These are phyloP conservation scores for Mactra quadrangularis DNA, from an alignment of 1,140 invertebrate genomes.

Conservation along the genomic window DNA sequence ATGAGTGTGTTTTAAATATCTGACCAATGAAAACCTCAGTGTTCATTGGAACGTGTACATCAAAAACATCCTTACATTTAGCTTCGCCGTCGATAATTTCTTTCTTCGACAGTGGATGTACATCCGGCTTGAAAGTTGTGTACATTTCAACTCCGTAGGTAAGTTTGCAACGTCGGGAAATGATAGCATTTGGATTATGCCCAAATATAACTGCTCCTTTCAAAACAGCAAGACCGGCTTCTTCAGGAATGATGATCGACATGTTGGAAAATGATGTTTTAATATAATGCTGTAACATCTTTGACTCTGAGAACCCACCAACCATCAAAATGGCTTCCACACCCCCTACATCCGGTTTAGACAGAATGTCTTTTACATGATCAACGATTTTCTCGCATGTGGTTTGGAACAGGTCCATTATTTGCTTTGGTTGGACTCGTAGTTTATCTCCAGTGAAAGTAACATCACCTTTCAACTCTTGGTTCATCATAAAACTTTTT, in stretches of 20 bases:
- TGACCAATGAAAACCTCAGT: slow-evolving; percentile 36
- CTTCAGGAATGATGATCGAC: slow-evolving; percentile 63
- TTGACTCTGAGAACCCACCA: slow-evolving; percentile 68
- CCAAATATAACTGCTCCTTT: slow-evolving; percentile 73
- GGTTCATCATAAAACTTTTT: slow-evolving; percentile 34
- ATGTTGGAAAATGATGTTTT: slow-evolving; percentile 54
- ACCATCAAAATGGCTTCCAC: slow-evolving; percentile 61
- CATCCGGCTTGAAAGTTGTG: slow-evolving; percentile 16
- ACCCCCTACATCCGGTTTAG: slow-evolving; percentile 7
- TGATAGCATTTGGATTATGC: slow-evolving; percentile 64
- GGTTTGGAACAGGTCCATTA: slow-evolving; percentile 56
- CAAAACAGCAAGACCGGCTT: slow-evolving; percentile 66
- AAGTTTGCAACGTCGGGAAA: slow-evolving; percentile 57
- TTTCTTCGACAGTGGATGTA: slow-evolving; percentile 46
- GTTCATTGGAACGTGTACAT: slow-evolving; percentile 56
- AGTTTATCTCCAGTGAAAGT: slow-evolving; percentile 67
- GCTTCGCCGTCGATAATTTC: slow-evolving; percentile 27
- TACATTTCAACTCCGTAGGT: slow-evolving; percentile 64
- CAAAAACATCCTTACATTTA: slow-evolving; percentile 63
- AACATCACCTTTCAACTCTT: slow-evolving; percentile 47
- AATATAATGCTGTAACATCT: slow-evolving; percentile 62
- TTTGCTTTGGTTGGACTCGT: slow-evolving; percentile 40
- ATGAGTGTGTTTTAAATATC: background rate
- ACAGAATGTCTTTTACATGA: slow-evolving; percentile 60
- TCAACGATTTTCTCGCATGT: slow-evolving; percentile 57